These are phyloP conservation scores for Holacanthus passer DNA, from an alignment of 2,113 vertebrate genomes.

Conservation along the genomic window DNA sequence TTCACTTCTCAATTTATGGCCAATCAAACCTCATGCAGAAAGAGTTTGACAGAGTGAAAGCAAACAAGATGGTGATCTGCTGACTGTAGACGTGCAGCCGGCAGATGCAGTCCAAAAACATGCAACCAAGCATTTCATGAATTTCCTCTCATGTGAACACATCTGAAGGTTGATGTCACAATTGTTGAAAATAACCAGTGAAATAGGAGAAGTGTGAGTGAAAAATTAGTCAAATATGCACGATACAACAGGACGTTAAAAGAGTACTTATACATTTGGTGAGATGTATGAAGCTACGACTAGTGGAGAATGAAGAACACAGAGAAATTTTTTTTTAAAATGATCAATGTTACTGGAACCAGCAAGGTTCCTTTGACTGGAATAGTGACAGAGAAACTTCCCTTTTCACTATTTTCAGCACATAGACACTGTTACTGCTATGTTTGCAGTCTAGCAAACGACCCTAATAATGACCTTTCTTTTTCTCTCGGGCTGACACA, in stretches of 20 bases:
- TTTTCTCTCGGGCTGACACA: not conserved
- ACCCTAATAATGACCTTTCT: slow-evolving; percentile 3
- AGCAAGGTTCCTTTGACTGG: slow-evolving; percentile 1
- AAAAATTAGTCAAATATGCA: not conserved
- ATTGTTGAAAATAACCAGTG: not conserved
- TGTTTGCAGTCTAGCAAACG: slow-evolving; percentile 9
- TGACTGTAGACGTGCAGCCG: not conserved
- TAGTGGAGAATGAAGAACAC: slow-evolving; percentile 14
- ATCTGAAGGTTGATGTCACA: not conserved
- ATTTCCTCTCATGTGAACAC: not conserved
- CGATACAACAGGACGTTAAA: not conserved
- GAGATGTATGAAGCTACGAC: not conserved
- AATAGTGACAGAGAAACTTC: slow-evolving; percentile 45
- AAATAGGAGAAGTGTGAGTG: not conserved
- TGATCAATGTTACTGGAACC: slow-evolving; percentile 43
- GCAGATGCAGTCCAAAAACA: not conserved
- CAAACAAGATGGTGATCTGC: not conserved
- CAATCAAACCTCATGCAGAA: not conserved
- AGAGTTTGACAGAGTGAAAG: not conserved
- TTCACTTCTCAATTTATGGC: not conserved
- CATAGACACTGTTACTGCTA: slow-evolving; percentile 22
- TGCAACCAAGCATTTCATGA: not conserved
- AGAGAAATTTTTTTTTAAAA: slow-evolving; percentile 1
- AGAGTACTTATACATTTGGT: not conserved
- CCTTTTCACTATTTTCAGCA: not conserved